Evolutionary conservation across 2,797 vertebrate genomes (phyloP).

Genomic region (Galago senegalensis): DNA sequence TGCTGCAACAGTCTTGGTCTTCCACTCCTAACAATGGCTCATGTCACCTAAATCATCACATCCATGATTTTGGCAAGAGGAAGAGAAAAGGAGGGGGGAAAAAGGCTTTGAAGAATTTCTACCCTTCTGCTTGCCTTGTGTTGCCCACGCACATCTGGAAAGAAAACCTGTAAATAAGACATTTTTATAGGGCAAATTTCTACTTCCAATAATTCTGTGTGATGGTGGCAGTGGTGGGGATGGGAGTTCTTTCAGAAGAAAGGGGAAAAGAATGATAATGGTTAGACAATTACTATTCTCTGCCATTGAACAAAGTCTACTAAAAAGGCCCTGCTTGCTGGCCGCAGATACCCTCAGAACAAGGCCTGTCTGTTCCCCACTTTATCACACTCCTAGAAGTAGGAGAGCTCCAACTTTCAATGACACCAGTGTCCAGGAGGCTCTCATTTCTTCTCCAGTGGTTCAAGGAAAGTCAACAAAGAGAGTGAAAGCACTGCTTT

Average conservation of each 20-base stretch:
- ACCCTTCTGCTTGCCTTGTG: neutral
- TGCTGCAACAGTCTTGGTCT: neutral
- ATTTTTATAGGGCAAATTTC: neutral
- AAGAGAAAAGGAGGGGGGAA: neutral
- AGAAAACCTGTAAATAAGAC: neutral
- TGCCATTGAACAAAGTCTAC: neutral
- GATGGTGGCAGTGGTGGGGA: neutral
- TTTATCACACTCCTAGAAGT: neutral
- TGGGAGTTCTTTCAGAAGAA: neutral
- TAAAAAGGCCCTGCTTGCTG: neutral
- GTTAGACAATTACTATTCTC: neutral
- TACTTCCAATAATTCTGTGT: neutral
- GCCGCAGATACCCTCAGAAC: neutral
- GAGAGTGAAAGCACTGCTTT: neutral
- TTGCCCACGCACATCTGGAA: neutral
- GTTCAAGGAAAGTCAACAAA: neutral
- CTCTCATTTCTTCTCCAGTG: neutral
- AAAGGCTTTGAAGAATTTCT: neutral
- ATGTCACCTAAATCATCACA: neutral
- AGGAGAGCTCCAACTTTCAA: neutral
- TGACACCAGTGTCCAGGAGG: neutral
- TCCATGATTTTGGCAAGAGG: neutral
- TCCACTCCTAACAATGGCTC: neutral
- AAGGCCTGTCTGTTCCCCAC: neutral
- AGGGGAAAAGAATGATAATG: neutral